Percentiles rank a stretch among this genome's conserved stretches.
phyloP scores from a whole-genome alignment of 2,797 vertebrate species.

The Leuciscus waleckii region DNA sequence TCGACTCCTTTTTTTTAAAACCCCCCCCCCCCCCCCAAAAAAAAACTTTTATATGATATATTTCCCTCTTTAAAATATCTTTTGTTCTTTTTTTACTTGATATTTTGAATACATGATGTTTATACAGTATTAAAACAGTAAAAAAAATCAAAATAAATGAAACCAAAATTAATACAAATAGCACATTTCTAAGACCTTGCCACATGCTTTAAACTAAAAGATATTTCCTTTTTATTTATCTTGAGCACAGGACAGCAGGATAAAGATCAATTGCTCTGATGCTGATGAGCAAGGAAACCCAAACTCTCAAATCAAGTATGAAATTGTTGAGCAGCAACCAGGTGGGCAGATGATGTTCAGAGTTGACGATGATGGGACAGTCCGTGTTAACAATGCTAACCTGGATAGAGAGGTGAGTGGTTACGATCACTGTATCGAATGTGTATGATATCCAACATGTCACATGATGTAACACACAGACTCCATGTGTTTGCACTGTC shows the following conservation, averaged over 20 bases:
- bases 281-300: slow-evolving; percentile 80
- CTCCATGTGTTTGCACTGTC: background rate
- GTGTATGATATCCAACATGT: background rate
- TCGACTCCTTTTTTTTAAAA: too few species aligned
- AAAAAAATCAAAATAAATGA: background rate
- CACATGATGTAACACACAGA: background rate
- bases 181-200: background rate
- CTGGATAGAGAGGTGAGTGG: slow-evolving; percentile 91
- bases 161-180: background rate
- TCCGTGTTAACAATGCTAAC: slow-evolving; percentile 70
- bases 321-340: slow-evolving; percentile 79
- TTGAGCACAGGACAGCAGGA: slow-evolving; percentile 76
- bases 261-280: slow-evolving; percentile 83
- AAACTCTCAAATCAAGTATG: slow-evolving; percentile 85
- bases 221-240: background rate
- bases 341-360: slow-evolving; percentile 69
- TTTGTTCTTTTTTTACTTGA: background rate
- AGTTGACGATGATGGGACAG: slow-evolving; percentile 74
- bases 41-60: too few species aligned
- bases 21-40: too few species aligned
- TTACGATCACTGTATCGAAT: background rate
- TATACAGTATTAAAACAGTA: background rate
- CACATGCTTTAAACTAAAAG: background rate
- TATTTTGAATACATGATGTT: background rate
- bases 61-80: background rate